Conservation (phyloP, 2,797 vertebrate genomes). For the Pseudochaenichthys georgianus region DNA sequence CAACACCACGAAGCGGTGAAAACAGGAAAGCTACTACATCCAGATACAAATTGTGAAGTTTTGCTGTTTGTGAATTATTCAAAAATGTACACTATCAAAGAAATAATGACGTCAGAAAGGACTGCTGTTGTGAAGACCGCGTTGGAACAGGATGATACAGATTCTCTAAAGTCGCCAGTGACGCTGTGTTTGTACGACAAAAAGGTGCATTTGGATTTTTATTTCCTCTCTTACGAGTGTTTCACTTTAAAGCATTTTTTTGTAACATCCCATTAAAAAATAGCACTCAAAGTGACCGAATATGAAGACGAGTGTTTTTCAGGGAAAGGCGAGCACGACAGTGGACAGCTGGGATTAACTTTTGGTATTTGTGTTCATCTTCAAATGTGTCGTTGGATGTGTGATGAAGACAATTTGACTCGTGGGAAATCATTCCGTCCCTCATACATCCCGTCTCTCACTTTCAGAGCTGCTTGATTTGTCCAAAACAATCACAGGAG, state of each 20-base stretch:
- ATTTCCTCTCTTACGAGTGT: slow-evolving; percentile 27
- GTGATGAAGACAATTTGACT: slow-evolving; percentile 67
- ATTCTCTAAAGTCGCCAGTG: slow-evolving; percentile 64
- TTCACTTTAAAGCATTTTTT: slow-evolving; percentile 71
- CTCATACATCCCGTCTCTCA: slow-evolving; percentile 61
- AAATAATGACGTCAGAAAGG: slow-evolving; percentile 47
- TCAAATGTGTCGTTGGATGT: slow-evolving; percentile 42
- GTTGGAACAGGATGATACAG: slow-evolving; percentile 53
- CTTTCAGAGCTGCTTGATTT: slow-evolving; percentile 74
- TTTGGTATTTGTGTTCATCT: slow-evolving; percentile 71
- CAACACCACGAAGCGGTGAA: slow-evolving; percentile 87
- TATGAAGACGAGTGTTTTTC: slow-evolving; percentile 58
- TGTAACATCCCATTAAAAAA: slow-evolving; percentile 57
- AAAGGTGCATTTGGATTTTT: slow-evolving; percentile 66
- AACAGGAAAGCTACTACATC: slow-evolving; percentile 87
- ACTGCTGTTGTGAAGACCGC: slow-evolving; percentile 56
- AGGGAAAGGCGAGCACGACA: slow-evolving; percentile 50
- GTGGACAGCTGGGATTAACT: slow-evolving; percentile 61
- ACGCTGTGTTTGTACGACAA: slow-evolving; percentile 49
- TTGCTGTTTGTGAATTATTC: slow-evolving; percentile 71
- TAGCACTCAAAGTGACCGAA: slow-evolving; percentile 63
- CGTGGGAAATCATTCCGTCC: slow-evolving; percentile 67
- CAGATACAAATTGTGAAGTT: slow-evolving; percentile 79
- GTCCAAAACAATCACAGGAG: slow-evolving; percentile 82
- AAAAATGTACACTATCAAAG: slow-evolving; percentile 74